Evolutionary conservation across 1,140 invertebrate genomes (phyloP).

Genomic region (Nasonia vitripennis): DNA sequence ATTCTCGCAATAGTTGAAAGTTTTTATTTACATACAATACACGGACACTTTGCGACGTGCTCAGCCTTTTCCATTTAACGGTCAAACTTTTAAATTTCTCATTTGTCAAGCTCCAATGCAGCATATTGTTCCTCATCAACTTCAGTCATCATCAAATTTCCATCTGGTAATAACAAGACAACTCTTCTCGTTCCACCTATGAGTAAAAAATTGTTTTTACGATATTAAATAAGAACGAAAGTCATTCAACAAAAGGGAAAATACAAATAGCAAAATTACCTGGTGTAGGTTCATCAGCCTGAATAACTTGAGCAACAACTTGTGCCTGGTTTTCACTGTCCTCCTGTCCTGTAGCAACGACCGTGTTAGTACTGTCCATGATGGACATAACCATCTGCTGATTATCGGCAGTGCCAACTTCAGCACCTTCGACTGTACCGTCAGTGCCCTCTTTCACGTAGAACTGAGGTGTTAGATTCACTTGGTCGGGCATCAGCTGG

Average conservation of each 20-base stretch:
- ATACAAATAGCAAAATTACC: slow-evolving; percentile 73
- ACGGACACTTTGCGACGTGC: slow-evolving; percentile 38
- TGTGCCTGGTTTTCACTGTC: slow-evolving; percentile 77
- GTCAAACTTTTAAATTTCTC: slow-evolving; percentile 68
- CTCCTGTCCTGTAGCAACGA: slow-evolving; percentile 64
- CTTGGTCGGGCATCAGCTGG: slow-evolving; percentile 73
- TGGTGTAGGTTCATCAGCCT: slow-evolving; percentile 86
- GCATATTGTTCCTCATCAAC: slow-evolving; percentile 89
- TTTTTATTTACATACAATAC: slow-evolving; percentile 55
- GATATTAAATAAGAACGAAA: not conserved
- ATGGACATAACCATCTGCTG: slow-evolving; percentile 75
- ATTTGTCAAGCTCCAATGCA: slow-evolving; percentile 81
- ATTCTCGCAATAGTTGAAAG: slow-evolving; percentile 31
- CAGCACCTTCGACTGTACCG: slow-evolving; percentile 41
- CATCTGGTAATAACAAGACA: slow-evolving; percentile 86
- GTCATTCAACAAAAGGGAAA: not conserved
- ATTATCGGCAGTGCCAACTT: slow-evolving; percentile 50
- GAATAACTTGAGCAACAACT: slow-evolving; percentile 88
- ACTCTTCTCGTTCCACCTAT: slow-evolving; percentile 86
- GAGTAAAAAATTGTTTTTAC: slow-evolving; percentile 51
- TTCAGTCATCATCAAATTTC: slow-evolving; percentile 89
- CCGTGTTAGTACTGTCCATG: slow-evolving; percentile 66
- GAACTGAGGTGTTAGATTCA: slow-evolving; percentile 73
- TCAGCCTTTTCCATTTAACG: slow-evolving; percentile 13
- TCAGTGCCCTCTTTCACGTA: slow-evolving; percentile 77